phyloP scores from a whole-genome alignment of 2,113 vertebrate species.

The Urocynchramus pylzowi region DNA sequence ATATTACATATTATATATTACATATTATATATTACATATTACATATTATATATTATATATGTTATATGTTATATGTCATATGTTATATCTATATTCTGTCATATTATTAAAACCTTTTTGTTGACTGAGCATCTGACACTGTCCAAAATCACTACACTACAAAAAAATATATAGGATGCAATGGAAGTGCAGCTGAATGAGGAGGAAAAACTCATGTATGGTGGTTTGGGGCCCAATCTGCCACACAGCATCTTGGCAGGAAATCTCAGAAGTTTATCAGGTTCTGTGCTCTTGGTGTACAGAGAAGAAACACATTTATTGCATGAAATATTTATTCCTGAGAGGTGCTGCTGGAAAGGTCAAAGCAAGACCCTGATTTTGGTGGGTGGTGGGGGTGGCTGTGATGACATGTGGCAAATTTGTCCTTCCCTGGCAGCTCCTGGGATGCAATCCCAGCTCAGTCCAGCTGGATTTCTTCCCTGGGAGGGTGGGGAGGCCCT shows the following conservation, averaged over 20 bases:
- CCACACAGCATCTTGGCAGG: not conserved
- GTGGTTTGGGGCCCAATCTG: not conserved
- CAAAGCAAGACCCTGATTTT: not conserved
- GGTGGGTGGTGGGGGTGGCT: not conserved
- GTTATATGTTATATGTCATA: too few relatives aligned
- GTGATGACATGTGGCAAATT: accelerated
- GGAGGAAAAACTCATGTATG: not conserved
- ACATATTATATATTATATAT: too few relatives aligned
- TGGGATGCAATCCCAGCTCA: not conserved
- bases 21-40: not conserved
- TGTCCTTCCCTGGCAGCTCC: accelerated
- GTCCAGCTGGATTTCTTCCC: not conserved
- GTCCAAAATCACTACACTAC: not conserved
- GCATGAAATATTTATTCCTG: not conserved
- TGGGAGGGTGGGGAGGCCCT: not conserved
- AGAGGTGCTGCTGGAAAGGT: not conserved
- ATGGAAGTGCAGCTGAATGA: not conserved
- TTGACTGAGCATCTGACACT: not conserved
- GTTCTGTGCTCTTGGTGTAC: not conserved
- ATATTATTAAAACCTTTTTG: not conserved
- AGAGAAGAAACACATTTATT: not conserved
- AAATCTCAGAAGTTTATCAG: not conserved
- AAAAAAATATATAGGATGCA: not conserved
- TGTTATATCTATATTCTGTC: not conserved
- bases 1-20: too few relatives aligned